phyloP scores from a whole-genome alignment of 2,888 invertebrate species.

The Tanypteryx hageni region DNA sequence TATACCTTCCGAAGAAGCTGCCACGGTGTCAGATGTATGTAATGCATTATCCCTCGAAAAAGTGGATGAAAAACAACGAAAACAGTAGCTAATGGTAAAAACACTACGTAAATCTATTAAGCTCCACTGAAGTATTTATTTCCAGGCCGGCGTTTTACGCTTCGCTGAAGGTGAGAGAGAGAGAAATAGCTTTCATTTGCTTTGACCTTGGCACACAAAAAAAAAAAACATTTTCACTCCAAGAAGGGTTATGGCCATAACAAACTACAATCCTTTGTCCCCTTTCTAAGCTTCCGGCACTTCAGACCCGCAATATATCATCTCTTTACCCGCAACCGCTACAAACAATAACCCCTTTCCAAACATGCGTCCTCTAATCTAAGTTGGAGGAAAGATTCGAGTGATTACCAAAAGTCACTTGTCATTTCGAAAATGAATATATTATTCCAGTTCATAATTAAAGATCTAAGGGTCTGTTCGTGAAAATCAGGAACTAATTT shows the following conservation, averaged over 20 bases:
- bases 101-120: neutral
- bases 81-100: neutral
- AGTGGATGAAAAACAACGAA: neutral
- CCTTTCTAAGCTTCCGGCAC: neutral
- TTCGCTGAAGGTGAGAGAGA: too few species aligned
- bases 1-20: too few species aligned
- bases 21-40: too few species aligned
- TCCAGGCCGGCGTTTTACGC: neutral
- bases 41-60: neutral
- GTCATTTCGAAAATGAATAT: too few species aligned
- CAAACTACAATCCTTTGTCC: neutral
- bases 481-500: too few species aligned
- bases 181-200: neutral
- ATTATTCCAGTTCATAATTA: too few species aligned
- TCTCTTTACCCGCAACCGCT: neutral
- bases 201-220: neutral
- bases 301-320: neutral
- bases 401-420: too few species aligned
- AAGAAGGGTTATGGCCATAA: neutral
- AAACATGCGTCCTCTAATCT: neutral
- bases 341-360: neutral
- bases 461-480: too few species aligned
- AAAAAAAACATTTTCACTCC: neutral
- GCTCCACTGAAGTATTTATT: neutral
- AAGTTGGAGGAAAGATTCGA: neutral